A percentile compares a stretch with the other conserved stretches of the same genome.
Conservation (phyloP, 1,140 invertebrate genomes). For the Bombus confusus region DNA sequence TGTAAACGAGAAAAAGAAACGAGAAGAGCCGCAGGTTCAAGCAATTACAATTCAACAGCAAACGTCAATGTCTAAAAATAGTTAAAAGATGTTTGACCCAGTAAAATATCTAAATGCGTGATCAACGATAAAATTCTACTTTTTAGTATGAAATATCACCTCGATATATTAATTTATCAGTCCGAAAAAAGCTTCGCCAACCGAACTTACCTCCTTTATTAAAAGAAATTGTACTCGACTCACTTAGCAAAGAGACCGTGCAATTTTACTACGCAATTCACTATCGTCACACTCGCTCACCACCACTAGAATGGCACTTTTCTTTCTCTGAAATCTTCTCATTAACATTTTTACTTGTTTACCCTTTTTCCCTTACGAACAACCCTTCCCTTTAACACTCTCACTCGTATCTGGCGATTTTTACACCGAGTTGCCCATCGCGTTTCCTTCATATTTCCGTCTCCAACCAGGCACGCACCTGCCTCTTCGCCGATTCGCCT, state of each 20-base stretch:
- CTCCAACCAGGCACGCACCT: slow-evolving; percentile 13
- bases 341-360: not conserved
- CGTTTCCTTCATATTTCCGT: slow-evolving; percentile 17
- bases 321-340: not conserved
- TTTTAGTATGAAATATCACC: too few relatives aligned
- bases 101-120: too few relatives aligned
- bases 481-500: not conserved
- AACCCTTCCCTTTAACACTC: not conserved
- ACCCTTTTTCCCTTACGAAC: not conserved
- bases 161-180: not conserved
- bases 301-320: not conserved
- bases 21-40: too few relatives aligned
- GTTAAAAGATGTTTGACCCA: too few relatives aligned
- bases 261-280: not conserved
- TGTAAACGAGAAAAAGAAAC: too few relatives aligned
- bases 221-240: not conserved
- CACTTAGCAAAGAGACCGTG: not conserved
- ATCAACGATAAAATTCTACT: too few relatives aligned
- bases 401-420: not conserved
- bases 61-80: too few relatives aligned
- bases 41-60: too few relatives aligned
- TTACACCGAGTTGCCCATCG: not conserved
- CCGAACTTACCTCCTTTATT: not conserved
- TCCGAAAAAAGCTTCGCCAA: not conserved
- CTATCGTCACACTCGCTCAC: not conserved